A percentile compares a stretch with the other conserved stretches of the same genome.
Evolutionary conservation across 1,140 invertebrate genomes (phyloP).

Genomic region (Bacillus rossius): DNA sequence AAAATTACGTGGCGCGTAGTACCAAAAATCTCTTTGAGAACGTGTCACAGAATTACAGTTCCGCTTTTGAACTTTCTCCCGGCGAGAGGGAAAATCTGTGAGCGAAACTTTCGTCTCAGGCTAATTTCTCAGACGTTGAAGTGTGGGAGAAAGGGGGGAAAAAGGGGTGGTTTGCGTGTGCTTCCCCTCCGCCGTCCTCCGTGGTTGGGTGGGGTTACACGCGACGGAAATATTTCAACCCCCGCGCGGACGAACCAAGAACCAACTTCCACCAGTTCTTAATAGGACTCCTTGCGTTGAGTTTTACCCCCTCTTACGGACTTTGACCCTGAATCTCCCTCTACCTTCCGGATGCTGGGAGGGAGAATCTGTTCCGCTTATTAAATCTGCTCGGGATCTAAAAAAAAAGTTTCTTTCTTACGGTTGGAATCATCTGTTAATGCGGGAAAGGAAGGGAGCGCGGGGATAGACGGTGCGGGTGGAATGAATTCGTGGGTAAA

Average conservation of each 20-base stretch:
- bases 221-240: neutral
- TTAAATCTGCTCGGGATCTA: neutral
- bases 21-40: constrained; percentile 12
- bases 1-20: constrained; percentile 10
- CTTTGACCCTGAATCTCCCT: too few species aligned
- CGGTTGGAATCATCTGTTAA: too few species aligned
- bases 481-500: too few species aligned
- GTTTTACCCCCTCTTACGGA: too few species aligned
- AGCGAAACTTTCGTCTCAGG: neutral
- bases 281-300: too few species aligned
- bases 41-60: constrained; percentile 14
- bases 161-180: neutral
- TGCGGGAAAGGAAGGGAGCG: neutral
- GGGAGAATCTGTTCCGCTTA: constrained; percentile 6
- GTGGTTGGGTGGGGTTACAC: neutral
- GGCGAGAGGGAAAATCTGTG: constrained; percentile 7
- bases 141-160: neutral
- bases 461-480: neutral
- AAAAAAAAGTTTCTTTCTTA: constrained; percentile 1
- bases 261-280: too few species aligned
- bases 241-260: too few species aligned
- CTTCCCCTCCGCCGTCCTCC: too few species aligned
- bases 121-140: constrained; percentile 7
- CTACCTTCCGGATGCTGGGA: too few species aligned
- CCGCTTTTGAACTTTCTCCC: constrained; percentile 12